These are phyloP conservation scores for Danio choprae DNA, from an alignment of 2,797 vertebrate species.

Conservation along the genomic window DNA sequence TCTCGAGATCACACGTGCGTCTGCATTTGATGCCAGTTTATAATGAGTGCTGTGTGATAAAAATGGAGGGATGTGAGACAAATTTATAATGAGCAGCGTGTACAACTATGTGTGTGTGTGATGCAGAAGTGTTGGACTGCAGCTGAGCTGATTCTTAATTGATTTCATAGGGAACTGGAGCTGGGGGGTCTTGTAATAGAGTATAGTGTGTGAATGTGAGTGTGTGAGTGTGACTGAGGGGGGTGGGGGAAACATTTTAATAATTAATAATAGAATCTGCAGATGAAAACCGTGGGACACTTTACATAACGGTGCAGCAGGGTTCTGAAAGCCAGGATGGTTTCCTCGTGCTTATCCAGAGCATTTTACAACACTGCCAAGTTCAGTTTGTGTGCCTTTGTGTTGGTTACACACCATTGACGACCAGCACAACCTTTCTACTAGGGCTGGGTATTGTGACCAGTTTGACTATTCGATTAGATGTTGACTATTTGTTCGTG, in stretches of 20 bases:
- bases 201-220: conserved; percentile 62
- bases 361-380: background rate
- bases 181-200: conserved; percentile 71
- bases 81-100: conserved; percentile 57
- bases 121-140: conserved; percentile 68
- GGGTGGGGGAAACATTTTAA: conserved; percentile 69
- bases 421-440: background rate
- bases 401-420: conserved; percentile 17
- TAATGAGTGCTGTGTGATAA: conserved; percentile 56
- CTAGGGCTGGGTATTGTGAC: too few relatives aligned
- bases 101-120: conserved; percentile 51
- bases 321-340: conserved; percentile 37
- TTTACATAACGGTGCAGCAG: conserved; percentile 76
- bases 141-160: conserved; percentile 78
- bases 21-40: conserved; percentile 53
- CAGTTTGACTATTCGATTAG: too few relatives aligned
- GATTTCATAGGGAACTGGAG: conserved; percentile 82
- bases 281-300: conserved; percentile 79
- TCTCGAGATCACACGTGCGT: conserved; percentile 52
- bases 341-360: conserved; percentile 17
- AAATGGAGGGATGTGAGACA: conserved; percentile 52
- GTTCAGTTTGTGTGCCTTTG: conserved; percentile 16
- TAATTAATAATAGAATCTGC: conserved; percentile 82
- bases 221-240: conserved; percentile 58
- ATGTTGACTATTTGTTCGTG: too few relatives aligned